These are phyloP conservation scores for Dryococelus australis DNA, from an alignment of 2,888 invertebrate species.

Conservation along the genomic window DNA sequence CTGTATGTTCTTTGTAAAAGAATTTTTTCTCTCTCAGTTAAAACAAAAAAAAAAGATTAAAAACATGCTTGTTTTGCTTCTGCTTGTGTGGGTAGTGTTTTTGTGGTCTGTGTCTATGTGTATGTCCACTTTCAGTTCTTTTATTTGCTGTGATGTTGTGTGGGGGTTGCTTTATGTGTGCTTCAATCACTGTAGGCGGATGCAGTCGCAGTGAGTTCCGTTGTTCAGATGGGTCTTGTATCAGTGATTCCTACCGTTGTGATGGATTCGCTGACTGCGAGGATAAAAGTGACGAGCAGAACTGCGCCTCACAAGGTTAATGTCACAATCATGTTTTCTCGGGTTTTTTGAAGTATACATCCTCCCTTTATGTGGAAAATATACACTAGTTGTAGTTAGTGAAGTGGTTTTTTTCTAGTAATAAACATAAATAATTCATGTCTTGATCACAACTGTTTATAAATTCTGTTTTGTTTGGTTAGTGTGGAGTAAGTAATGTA, in stretches of 20 bases:
- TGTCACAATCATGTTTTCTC: neutral
- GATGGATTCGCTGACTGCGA: conserved; percentile 54
- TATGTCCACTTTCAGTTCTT: conserved; percentile 26
- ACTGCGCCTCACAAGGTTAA: conserved; percentile 33
- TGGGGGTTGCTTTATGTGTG: neutral
- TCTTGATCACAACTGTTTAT: no score
- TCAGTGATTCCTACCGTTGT: conserved; percentile 50
- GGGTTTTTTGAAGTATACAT: neutral
- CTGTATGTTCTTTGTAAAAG: no score
- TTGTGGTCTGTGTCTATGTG: neutral
- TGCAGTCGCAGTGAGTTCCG: conserved; percentile 53
- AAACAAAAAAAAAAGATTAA: no score
- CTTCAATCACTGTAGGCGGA: conserved; percentile 1
- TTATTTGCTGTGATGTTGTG: conserved; percentile 25
- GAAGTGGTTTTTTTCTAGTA: neutral
- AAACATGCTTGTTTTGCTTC: conserved; percentile 21
- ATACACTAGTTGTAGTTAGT: neutral
- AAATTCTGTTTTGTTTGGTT: neutral
- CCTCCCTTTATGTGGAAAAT: no score
- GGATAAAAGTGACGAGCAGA: conserved; percentile 54
- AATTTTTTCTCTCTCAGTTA: no score
- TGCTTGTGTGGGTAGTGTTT: conserved; percentile 30
- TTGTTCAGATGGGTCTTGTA: conserved; percentile 51
- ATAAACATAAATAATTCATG: neutral
- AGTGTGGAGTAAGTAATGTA: neutral